phyloP scores from a whole-genome alignment of 2,113 vertebrate genomes.

The Eubucco bourcierii region DNA sequence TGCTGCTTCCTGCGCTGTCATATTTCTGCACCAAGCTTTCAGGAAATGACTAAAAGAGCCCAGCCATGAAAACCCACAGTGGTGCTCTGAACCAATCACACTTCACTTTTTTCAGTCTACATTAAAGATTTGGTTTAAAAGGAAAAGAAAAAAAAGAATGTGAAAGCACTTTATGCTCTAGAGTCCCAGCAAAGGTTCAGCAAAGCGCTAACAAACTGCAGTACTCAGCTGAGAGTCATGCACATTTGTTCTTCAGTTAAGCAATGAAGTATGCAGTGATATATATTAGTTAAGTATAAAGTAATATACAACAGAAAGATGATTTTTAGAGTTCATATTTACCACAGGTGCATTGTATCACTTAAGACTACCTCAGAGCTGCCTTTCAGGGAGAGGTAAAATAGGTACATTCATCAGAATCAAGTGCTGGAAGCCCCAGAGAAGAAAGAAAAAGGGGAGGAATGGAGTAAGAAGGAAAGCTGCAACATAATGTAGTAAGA shows the following conservation, averaged over 20 bases:
- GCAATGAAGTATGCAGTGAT: not conserved
- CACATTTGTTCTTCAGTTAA: not conserved
- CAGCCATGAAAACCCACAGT: constrained; percentile 65
- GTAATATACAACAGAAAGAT: not conserved
- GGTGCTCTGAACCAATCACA: constrained; percentile 45
- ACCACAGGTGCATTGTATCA: not conserved
- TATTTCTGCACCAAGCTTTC: constrained; percentile 57
- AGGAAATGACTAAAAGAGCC: constrained; percentile 76
- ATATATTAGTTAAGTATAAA: not conserved
- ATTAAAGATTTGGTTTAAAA: constrained; percentile 50
- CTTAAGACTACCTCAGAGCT: not conserved
- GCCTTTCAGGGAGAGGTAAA: constrained; percentile 5
- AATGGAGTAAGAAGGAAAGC: not conserved
- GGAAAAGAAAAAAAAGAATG: not conserved
- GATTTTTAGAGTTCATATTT: not conserved
- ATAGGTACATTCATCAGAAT: not conserved
- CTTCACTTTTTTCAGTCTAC: constrained; percentile 39
- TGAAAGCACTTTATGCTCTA: constrained; percentile 37
- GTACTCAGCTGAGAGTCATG: not conserved
- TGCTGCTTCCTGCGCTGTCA: constrained; percentile 54
- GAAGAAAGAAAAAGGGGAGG: not conserved
- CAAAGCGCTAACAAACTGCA: not conserved
- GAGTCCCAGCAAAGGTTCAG: not conserved
- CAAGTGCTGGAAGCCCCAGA: not conserved
- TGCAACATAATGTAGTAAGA: constrained; percentile 22